These are phyloP conservation scores for Willisornis vidua DNA, from an alignment of 2,113 vertebrate genomes.

Conservation along the genomic window DNA sequence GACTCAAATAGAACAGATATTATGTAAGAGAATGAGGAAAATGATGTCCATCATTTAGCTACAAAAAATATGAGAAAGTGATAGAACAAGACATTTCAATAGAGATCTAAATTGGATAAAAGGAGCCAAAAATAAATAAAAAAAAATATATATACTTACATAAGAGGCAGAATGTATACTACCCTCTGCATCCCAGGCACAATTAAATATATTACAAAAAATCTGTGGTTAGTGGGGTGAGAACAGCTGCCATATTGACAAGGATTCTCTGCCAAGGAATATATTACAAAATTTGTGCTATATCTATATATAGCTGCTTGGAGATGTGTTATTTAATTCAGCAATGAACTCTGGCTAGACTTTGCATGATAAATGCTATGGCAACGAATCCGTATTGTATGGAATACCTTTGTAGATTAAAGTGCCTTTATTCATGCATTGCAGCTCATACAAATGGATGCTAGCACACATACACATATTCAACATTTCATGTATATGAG, in stretches of 20 bases:
- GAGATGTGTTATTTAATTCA: constrained; percentile 25
- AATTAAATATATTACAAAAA: background rate
- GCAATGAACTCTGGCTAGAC: background rate
- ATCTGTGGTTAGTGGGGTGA: background rate
- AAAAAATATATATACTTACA: background rate
- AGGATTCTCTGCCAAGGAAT: background rate
- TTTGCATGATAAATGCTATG: constrained; percentile 39
- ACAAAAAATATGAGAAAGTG: background rate
- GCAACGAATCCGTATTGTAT: background rate
- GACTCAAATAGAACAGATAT: background rate
- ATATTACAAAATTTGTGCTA: background rate
- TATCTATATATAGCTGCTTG: background rate
- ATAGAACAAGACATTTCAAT: background rate
- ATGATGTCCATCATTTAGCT: background rate
- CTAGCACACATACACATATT: background rate
- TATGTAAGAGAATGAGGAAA: background rate
- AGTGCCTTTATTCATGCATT: constrained; percentile 34
- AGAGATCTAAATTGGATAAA: background rate
- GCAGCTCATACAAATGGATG: background rate
- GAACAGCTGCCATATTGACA: background rate
- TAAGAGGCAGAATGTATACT: background rate
- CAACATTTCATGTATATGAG: background rate
- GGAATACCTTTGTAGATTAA: constrained; percentile 42
- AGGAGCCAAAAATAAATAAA: background rate
- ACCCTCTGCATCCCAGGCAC: background rate